These are phyloP conservation scores for Trogon surrucura DNA, from an alignment of 2,113 vertebrate species.

Conservation along the genomic window DNA sequence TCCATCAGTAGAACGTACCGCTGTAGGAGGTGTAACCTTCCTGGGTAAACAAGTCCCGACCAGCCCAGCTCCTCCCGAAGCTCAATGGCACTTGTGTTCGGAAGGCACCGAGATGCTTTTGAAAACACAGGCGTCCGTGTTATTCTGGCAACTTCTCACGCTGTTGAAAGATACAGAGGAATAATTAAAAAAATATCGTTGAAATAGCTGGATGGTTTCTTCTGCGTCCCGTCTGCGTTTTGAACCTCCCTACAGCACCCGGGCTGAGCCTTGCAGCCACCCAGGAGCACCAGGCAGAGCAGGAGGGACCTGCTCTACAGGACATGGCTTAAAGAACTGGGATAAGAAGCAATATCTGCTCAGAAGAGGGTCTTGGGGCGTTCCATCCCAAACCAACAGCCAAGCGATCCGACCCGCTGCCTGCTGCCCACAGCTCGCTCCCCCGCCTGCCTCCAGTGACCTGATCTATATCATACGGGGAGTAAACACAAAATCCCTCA, in stretches of 20 bases:
- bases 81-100: background rate
- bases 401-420: background rate
- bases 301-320: background rate
- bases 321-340: background rate
- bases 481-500: slow-evolving; percentile 21
- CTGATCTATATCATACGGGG: background rate
- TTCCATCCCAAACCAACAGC: background rate
- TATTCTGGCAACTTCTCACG: background rate
- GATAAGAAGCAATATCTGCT: background rate
- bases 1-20: background rate
- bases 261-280: background rate
- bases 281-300: background rate
- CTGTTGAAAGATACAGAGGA: background rate
- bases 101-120: background rate
- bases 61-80: background rate
- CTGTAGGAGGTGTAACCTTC: background rate
- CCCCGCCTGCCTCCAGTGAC: background rate
- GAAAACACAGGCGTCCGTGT: background rate
- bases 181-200: background rate
- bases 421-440: background rate
- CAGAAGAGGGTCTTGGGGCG: background rate
- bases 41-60: background rate
- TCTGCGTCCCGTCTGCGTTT: background rate
- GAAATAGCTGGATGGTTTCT: background rate
- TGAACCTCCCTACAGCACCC: background rate